phyloP scores from a whole-genome alignment of 2,797 vertebrate genomes.

The Microtus californicus region DNA sequence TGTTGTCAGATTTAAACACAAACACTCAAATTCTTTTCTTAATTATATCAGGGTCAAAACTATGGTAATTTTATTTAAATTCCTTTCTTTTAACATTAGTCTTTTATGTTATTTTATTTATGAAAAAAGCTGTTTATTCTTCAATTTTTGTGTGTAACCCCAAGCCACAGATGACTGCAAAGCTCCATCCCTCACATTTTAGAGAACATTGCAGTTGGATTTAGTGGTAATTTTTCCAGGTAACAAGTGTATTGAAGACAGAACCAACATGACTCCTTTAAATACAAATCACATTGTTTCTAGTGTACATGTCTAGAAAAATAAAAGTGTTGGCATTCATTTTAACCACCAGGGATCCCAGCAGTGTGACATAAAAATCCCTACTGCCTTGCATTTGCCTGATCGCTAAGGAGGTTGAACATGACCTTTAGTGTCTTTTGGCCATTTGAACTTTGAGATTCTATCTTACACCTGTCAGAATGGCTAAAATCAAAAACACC shows the following conservation, averaged over 20 bases:
- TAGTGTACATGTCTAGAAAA: neutral
- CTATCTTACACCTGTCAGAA: too few relatives aligned
- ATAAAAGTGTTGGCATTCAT: neutral
- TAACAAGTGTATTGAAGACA: neutral
- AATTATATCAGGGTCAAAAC: neutral
- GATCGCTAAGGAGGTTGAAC: too few relatives aligned
- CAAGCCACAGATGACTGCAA: neutral
- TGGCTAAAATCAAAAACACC: too few relatives aligned
- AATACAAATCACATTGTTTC: neutral
- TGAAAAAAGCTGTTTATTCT: neutral
- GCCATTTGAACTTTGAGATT: too few relatives aligned
- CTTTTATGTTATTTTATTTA: conserved; percentile 15
- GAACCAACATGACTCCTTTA: neutral
- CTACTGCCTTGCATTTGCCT: neutral
- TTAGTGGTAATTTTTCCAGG: neutral
- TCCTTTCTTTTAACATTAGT: neutral
- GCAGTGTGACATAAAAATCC: neutral
- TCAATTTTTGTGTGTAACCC: neutral
- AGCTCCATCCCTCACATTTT: neutral
- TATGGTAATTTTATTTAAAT: neutral
- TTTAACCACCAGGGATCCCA: neutral
- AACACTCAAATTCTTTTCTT: neutral
- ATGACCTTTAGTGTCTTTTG: too few relatives aligned
- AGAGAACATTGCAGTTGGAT: neutral
- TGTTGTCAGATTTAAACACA: neutral